phyloP scores from a whole-genome alignment of 30 jellyfish, hydroid and myxozoan species.

The Phacellophora camtschatica region DNA sequence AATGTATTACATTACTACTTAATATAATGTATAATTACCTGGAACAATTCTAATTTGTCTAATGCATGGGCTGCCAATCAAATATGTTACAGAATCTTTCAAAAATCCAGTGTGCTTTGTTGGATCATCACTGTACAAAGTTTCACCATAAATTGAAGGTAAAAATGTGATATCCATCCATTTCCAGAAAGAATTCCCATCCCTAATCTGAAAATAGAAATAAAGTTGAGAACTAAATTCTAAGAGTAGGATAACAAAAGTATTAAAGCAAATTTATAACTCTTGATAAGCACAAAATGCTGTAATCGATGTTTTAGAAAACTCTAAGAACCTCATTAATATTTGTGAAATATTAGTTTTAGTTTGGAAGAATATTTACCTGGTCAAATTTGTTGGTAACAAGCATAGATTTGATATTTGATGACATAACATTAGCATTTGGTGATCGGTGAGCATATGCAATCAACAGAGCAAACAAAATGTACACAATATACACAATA shows the following conservation, averaged over 20 bases:
- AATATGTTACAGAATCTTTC: slow-evolving; percentile 43
- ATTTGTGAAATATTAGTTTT: too few relatives aligned
- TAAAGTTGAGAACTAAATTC: too few relatives aligned
- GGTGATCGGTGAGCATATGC: slow-evolving; percentile 96
- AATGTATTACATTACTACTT: too few relatives aligned
- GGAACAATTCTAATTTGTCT: slow-evolving; percentile 66
- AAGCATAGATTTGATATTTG: slow-evolving; percentile 26
- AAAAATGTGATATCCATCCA: slow-evolving; percentile 57
- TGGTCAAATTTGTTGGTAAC: slow-evolving; percentile 60
- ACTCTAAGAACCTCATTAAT: too few relatives aligned
- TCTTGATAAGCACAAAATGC: too few relatives aligned
- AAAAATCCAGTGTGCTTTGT: slow-evolving; percentile 43
- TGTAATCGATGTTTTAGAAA: too few relatives aligned
- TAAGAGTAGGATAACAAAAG: too few relatives aligned
- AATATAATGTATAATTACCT: slow-evolving; percentile 14
- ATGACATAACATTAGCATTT: slow-evolving; percentile 60
- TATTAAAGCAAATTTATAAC: too few relatives aligned
- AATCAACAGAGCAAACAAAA: slow-evolving; percentile 60
- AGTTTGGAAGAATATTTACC: slow-evolving; percentile 62
- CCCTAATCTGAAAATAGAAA: slow-evolving; percentile 29
- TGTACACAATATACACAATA: slow-evolving; percentile 39
- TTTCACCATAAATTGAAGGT: slow-evolving; percentile 51
- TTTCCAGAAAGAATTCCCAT: slow-evolving; percentile 56
- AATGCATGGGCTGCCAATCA: slow-evolving; percentile 74
- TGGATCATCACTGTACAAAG: slow-evolving; percentile 46